Conservation (phyloP, 1,140 invertebrate species). For the Camponotus vicinus region DNA sequence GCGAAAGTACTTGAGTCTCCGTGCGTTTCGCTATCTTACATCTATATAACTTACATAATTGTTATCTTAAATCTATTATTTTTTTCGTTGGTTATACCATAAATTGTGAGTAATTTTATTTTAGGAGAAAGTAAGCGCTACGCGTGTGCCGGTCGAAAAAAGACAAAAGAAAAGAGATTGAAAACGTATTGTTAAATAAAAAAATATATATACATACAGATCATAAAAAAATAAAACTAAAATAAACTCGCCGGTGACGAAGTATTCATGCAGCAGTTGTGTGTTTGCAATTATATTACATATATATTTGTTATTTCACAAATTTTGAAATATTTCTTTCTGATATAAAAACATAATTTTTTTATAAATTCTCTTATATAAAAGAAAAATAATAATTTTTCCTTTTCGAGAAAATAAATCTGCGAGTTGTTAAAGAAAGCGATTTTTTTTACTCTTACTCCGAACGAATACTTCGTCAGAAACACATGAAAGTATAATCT, state of each 20-base stretch:
- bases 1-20: constrained; percentile 48
- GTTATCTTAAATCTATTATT: constrained; percentile 23
- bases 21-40: constrained; percentile 3
- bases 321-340: background rate
- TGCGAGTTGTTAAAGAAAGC: background rate
- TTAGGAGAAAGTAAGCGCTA: constrained; percentile 40
- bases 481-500: background rate
- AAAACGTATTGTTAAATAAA: background rate
- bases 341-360: background rate
- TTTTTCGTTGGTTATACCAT: background rate
- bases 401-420: background rate
- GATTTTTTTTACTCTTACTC: background rate
- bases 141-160: constrained; percentile 46
- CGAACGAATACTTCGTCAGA: constrained; percentile 13
- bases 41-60: constrained; percentile 10
- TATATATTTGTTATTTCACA: background rate
- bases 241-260: constrained; percentile 23
- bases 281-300: too few species aligned
- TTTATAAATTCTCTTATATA: background rate
- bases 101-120: constrained; percentile 13
- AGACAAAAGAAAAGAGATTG: background rate
- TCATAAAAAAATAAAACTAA: background rate
- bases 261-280: constrained; percentile 11
- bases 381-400: background rate
- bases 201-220: background rate